Base-by-base conservation (phyloP, 2,113 vertebrate genomes). In the Salvator merianae region DNA sequence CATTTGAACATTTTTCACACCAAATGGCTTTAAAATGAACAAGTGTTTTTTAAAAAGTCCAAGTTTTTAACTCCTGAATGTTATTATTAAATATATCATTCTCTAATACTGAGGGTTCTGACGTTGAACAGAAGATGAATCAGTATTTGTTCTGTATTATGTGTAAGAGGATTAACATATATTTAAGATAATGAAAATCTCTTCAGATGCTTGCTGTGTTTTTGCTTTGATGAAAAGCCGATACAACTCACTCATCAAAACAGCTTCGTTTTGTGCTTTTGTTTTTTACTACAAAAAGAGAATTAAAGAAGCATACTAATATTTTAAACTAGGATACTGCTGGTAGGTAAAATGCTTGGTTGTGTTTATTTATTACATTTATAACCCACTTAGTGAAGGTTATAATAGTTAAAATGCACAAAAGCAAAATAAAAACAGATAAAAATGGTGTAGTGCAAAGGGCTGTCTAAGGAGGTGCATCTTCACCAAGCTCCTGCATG, bases 131-230 rank as follows among this genome's bases (percentile, higher is more conserved):
- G 34, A 90, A 85, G 85, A 78, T 88, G 86, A 88, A 94, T 92
- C 82, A 82, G 13, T 92, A 66, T 62, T 16, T 91, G 72, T 94
- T 95, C 84, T 91, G 26, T 86, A 88, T 92, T 82, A 34, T 89
- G 77, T 93, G 93, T 88, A 85, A 92, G 83, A 84, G 90, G 82
- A 94, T 93, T 93, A 92, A 91, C 88, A 87, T 91, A 92, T 85
- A 93, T 93, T 94, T 85, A 87, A 93, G 84, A 85, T 90, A 91
- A 93, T 88, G 87, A 92, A 92, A 94, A 84, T 84, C 81, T 80
- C 90, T 94, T 93, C 81, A 90, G 77, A 94, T 87, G 68, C 86
- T 82, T 47, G 59, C 72, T 75, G 77, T 62, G 53, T 88, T 90
- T 90, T 89, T 90, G 83, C 90, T 89, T 77, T 90, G 91, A 80